These are phyloP conservation scores for Aphodius granarius DNA, from an alignment of 2,888 invertebrate genomes.

Conservation along the genomic window DNA sequence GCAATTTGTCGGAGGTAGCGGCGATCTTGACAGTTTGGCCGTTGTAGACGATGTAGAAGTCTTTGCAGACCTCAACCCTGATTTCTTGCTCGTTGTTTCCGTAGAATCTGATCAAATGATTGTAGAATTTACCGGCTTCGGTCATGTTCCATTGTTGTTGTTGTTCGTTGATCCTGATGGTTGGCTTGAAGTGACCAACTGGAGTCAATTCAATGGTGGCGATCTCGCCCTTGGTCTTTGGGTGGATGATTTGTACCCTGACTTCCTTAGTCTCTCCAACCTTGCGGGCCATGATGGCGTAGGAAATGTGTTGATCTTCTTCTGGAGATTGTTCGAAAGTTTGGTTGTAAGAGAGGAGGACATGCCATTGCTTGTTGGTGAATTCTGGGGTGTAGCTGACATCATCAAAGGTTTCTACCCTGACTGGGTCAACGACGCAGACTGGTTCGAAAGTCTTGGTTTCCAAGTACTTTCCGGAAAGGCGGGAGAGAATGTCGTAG, in stretches of 20 bases:
- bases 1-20: constrained; percentile 51
- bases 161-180: constrained; percentile 48
- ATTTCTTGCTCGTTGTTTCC: constrained; percentile 57
- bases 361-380: constrained; percentile 62
- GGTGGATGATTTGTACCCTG: constrained; percentile 50
- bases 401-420: constrained; percentile 67
- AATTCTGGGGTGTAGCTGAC: constrained; percentile 47
- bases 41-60: constrained; percentile 61
- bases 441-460: constrained; percentile 55
- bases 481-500: constrained; percentile 49
- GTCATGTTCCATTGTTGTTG: constrained; percentile 41
- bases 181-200: constrained; percentile 31
- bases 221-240: constrained; percentile 44
- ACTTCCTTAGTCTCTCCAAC: constrained; percentile 51
- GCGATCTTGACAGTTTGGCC: constrained; percentile 58
- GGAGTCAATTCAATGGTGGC: constrained; percentile 50
- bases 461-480: constrained; percentile 38
- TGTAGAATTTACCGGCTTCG: constrained; percentile 41
- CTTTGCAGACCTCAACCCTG: constrained; percentile 57
- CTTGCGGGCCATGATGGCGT: constrained; percentile 53
- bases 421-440: constrained; percentile 63
- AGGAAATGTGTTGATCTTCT: constrained; percentile 39
- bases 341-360: constrained; percentile 58
- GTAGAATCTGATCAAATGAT: constrained; percentile 54
- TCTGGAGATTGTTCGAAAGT: constrained; percentile 44